Base-by-base conservation (phyloP, 2,888 invertebrate species). In the Morpho helenor region DNA sequence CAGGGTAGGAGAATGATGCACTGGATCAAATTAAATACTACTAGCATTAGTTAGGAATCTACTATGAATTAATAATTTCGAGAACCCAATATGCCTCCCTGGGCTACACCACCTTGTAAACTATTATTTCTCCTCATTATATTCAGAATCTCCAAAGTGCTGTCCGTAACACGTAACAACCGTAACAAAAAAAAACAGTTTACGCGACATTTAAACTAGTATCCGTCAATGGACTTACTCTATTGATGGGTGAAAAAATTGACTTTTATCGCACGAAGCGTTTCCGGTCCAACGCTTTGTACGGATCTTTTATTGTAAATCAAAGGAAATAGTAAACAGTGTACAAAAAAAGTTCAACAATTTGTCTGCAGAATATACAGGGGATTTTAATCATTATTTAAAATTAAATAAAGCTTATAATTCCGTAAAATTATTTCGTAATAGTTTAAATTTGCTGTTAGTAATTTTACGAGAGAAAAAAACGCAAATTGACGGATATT, bases 251-350 rank as follows among this genome's bases (percentile, higher is more conserved):
- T 48, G 31, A 71, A 74, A 75, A 74, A 73, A 67, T 45, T 66
- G 69, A 68, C 72, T 72, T 73, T 67, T 71, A 73, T 72, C 59
- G 67, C 67, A 68, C 67, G 67, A 62, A 68, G 69, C 69, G 72
- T 76, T 74, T 77, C 77, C 77, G 77, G 76, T 73, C 73, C 70
- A 68, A 10, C 65, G 74, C 76, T 60, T 76, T 76, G 75, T 73
- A 55, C 60, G 53, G 52, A 56, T 55, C 63, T 54, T 66, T 60
- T 58, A 69, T 68, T 68, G 67, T 68, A 59, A 62, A 62, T 60
- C 57, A 60, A 68, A 72, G 71, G 73, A 72, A 73, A 70, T 66
- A 69, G 66, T 60, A 56, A 66, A 56, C 61, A 51, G 41, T 45
- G 22, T 22, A 10, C 46, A 3, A 45, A 10, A 9, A 41, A 22